A percentile compares a stretch with the other conserved stretches of the same genome.
These are phyloP conservation scores for Rhamphomyia laevipes DNA, from an alignment of 2,888 invertebrate species.

Conservation along the genomic window DNA sequence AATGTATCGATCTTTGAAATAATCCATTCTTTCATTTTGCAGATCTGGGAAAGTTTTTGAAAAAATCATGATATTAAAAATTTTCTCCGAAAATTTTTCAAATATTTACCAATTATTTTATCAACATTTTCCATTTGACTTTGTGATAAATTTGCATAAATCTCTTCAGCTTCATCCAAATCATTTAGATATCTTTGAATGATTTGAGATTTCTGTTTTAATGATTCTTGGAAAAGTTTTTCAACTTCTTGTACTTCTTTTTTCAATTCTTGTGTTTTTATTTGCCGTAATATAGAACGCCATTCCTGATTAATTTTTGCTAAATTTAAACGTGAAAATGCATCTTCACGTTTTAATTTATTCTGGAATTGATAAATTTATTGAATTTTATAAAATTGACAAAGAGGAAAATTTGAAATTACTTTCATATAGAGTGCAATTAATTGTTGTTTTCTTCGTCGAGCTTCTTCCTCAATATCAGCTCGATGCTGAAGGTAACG, in stretches of 20 bases:
- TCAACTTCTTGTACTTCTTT: constrained; percentile 50
- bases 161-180: constrained; percentile 57
- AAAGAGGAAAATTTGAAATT: background rate
- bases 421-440: constrained; percentile 73
- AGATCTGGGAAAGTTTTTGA: background rate
- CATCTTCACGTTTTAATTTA: constrained; percentile 71
- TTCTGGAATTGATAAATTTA: constrained; percentile 43
- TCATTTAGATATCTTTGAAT: constrained; percentile 52
- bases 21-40: constrained; percentile 41
- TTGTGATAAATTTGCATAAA: constrained; percentile 60
- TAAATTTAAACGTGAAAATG: constrained; percentile 62
- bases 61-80: background rate
- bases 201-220: constrained; percentile 55
- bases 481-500: constrained; percentile 71
- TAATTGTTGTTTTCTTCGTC: constrained; percentile 66
- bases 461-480: constrained; percentile 70
- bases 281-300: constrained; percentile 62
- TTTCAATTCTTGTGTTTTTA: constrained; percentile 64
- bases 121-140: constrained; percentile 60
- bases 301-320: constrained; percentile 80
- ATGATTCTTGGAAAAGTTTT: constrained; percentile 34
- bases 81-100: background rate
- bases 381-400: background rate
- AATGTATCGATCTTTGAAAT: constrained; percentile 44
- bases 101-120: constrained; percentile 49